Percentiles rank a stretch among this genome's conserved stretches.
These are phyloP conservation scores for Choristoneura fumiferana DNA, from an alignment of 1,140 invertebrate species.

Conservation along the genomic window DNA sequence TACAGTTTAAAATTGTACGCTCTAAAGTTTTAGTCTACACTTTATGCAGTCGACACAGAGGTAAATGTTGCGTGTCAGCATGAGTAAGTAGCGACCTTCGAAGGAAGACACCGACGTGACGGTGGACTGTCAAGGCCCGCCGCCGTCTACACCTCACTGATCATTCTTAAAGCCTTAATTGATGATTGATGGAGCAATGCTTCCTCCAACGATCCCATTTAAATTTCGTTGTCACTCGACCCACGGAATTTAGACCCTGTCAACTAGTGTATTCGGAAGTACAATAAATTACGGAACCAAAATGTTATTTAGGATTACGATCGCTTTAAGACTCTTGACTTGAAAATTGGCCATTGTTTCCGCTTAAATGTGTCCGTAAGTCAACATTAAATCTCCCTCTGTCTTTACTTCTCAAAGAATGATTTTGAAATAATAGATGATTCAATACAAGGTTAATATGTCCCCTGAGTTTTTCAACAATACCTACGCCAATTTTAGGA, in stretches of 20 bases:
- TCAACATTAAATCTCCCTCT: constrained; percentile 14
- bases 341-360: constrained; percentile 9
- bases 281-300: background rate
- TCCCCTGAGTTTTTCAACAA: constrained; percentile 7
- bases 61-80: constrained; percentile 19
- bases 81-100: constrained; percentile 36
- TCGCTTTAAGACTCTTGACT: constrained; percentile 1
- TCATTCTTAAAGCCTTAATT: constrained; percentile 34
- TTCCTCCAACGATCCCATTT: constrained; percentile 17
- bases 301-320: background rate
- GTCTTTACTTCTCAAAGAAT: constrained; percentile 10
- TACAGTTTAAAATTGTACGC: background rate
- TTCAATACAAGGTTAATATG: constrained; percentile 3
- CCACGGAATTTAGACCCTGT: background rate
- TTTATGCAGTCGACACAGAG: background rate
- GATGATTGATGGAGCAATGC: constrained; percentile 17
- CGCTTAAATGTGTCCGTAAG: constrained; percentile 9
- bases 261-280: background rate
- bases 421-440: constrained; percentile 8
- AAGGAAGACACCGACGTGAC: constrained; percentile 29
- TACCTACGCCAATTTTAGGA: too few species aligned
- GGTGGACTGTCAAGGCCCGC: constrained; percentile 21
- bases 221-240: constrained; percentile 18
- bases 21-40: background rate
- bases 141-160: constrained; percentile 31